Evolutionary conservation across 1,140 invertebrate genomes (phyloP), one percentile per base, ranked within the genome.

Genomic region (Drosophila asahinai): DNA sequence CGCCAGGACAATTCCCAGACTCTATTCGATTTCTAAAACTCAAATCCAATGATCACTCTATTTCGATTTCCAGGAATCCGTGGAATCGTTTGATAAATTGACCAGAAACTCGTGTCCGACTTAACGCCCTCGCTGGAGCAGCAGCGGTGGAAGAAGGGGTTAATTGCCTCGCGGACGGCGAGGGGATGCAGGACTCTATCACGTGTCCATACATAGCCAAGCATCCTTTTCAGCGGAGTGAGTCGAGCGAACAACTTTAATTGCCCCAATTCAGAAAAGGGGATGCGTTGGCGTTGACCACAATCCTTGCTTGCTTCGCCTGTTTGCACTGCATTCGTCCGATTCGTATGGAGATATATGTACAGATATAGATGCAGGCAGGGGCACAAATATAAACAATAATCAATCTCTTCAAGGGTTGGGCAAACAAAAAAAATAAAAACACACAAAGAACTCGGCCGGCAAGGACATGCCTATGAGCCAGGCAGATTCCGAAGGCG

Each of bases 341-440:
- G 19, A 57, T 40, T 57, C 54, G 14, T n/a, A 61, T 65, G 73
- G 38, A 77, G 40, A 77, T 65, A 75, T 61, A 33, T 33, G 42
- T 67, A 67, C 65, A 38, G 63, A 65, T 33, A 57, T 57, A 57
- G 61, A 64, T 55, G 22, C 64, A 22, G 67, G 67, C 48, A 38
- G 33, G 33, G 80, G 73, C 72, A 83, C 84, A 90, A 90, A 90
- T 90, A 89, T 89, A 89, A 89, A 89, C 84, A 86, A 90, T 90
- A 90, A 90, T 90, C 86, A 90, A 90, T 90, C 86, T 90, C 72
- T 77, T 74, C 81, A 77, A 90, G 86, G 86, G 86, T 91, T 90
- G 86, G 78, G 76, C 79, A 90, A 90, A 90, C 86, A 78, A 62
- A 45, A 68, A 68, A 77, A 59, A 68, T 43, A 70, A 79, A 83